Conservation (phyloP, 2,888 invertebrate species). For the Halictus quadricinctus region DNA sequence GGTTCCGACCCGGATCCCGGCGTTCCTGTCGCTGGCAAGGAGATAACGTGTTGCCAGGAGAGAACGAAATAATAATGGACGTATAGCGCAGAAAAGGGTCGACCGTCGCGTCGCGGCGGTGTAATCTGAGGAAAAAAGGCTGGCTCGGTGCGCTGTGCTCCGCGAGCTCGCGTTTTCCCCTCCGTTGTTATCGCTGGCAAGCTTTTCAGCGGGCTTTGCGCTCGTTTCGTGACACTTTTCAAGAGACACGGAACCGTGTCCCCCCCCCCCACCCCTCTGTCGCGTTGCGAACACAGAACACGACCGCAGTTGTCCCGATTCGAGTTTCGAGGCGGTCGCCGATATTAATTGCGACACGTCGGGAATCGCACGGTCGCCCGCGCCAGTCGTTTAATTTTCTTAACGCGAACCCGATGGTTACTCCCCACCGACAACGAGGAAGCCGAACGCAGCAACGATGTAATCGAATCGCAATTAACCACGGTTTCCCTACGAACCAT, state of each 20-base stretch:
- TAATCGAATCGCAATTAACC: conserved; percentile 48
- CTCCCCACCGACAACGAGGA: background rate
- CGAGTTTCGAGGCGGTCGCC: conserved; percentile 23
- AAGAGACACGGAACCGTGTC: conserved; percentile 71
- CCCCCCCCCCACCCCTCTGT: background rate
- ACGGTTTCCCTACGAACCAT: conserved; percentile 32
- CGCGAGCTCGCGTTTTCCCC: conserved; percentile 62
- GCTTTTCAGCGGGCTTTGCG: conserved; percentile 78
- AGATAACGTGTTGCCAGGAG: conserved; percentile 44
- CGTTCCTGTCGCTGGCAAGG: conserved; percentile 17
- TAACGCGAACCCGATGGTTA: conserved; percentile 56
- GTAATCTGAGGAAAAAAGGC: conserved; percentile 61
- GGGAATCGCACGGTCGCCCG: conserved; percentile 48
- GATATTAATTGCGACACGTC: conserved; percentile 62
- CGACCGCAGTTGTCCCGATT: conserved; percentile 37
- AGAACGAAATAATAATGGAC: conserved; percentile 51
- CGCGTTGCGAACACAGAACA: conserved; percentile 29
- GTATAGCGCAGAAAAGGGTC: conserved; percentile 27
- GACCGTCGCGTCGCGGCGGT: conserved; percentile 36
- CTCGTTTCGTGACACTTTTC: conserved; percentile 77
- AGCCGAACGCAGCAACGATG: background rate
- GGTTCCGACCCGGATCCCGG: conserved; percentile 12
- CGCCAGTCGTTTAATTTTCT: conserved; percentile 12
- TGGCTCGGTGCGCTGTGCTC: conserved; percentile 47
- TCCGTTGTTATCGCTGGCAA: conserved; percentile 75